Evolutionary conservation across 2,113 vertebrate genomes (phyloP), one percentile per base, ranked within the genome.

Genomic region (Odobenus rosmarus): DNA sequence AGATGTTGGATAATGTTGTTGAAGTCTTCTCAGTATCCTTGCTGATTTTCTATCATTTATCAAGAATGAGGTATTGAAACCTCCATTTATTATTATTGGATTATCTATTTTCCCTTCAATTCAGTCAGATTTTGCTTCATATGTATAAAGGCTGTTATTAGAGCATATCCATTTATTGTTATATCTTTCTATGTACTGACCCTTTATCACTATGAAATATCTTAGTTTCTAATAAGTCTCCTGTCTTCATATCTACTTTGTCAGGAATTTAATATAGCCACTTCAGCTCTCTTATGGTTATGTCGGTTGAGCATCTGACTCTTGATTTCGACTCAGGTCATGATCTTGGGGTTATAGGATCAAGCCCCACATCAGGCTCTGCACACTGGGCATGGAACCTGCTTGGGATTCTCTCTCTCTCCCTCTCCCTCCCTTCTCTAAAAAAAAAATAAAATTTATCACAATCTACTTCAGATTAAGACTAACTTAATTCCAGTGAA

Each of bases 181-280:
- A 4, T 33, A 23, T 53, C 36, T 77, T 67, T 79, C 81, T 59
- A n/a, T 24, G 36, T 74, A 26, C 5, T 79, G 51, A 93, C 31
- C n/a, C 23, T 95, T 61, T 67, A 88, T 80, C 71, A 57, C 49
- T 72, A 80, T 19, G 80, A 64, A 96, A 84, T 85, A 71, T 77
- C 42, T 74, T 62, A 55, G 67, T 71, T 69, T 77, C 88, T 77
- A 51, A 7, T 71, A 83, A 90, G 55, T 46, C 74, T 88, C 77
- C 89, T 69, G 26, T 14, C 62, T 94, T 83, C 67, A 82, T 3
- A 36, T 28, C 21, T 49, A 42, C 39, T 88, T 71, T 89, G 16
- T 74, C 49, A 85, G n/a, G 33, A 57, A 42, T 59, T 57, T 80
- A 67, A 49, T 36, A 59, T 0, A 80, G 49, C 26, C 77, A 92